phyloP scores from a whole-genome alignment of 2,888 invertebrate genomes.

The Latrodectus hesperus region DNA sequence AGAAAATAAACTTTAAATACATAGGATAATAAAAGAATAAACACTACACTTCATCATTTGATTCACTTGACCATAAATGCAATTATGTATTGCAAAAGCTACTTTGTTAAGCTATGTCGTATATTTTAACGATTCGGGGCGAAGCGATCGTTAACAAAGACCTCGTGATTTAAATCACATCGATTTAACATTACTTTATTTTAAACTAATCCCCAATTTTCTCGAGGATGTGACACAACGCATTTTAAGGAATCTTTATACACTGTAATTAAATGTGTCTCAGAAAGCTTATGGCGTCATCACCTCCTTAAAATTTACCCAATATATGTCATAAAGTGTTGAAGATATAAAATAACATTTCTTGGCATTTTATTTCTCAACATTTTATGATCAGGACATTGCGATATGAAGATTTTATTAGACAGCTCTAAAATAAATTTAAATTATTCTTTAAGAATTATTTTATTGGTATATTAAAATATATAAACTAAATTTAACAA shows the following conservation, averaged over 20 bases:
- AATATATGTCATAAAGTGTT: not conserved
- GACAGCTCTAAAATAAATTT: no score
- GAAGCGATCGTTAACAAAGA: not conserved
- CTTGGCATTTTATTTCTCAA: no score
- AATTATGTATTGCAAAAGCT: not conserved
- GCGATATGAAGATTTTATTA: no score
- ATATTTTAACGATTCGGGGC: not conserved
- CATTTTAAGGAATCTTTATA: not conserved
- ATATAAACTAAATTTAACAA: no score
- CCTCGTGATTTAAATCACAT: not conserved
- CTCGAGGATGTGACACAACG: not conserved
- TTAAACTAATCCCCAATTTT: conserved; percentile 5
- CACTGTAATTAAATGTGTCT: conserved; percentile 1
- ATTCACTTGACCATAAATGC: not conserved
- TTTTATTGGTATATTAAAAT: no score
- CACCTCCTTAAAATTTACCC: not conserved
- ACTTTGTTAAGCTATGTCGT: not conserved
- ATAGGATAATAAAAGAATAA: no score
- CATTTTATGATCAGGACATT: no score
- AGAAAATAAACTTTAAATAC: no score
- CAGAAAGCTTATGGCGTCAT: conserved; percentile 3
- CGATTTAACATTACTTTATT: conserved; percentile 5
- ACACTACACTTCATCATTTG: not conserved
- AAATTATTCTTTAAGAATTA: no score
- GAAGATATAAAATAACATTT: no score